Conservation (phyloP, 2,113 vertebrate species). For the Danio rerio region DNA sequence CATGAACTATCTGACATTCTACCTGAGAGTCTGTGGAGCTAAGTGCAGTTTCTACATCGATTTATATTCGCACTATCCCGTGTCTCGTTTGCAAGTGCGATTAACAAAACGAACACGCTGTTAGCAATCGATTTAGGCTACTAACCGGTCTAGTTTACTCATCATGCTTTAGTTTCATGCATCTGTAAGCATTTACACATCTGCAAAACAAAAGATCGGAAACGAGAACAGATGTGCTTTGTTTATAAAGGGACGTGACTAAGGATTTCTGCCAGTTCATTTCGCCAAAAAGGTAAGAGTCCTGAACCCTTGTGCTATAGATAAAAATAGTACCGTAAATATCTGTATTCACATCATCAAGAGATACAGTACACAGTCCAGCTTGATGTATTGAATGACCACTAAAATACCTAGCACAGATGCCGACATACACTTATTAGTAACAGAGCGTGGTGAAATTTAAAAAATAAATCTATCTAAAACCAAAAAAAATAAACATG, state of each 20-base stretch:
- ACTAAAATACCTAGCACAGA: slow-evolving; percentile 41
- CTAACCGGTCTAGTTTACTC: slow-evolving; percentile 23
- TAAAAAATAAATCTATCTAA: slow-evolving; percentile 55
- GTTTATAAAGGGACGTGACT: slow-evolving; percentile 30
- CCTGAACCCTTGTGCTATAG: slow-evolving; percentile 47
- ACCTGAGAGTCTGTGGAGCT: slow-evolving; percentile 74
- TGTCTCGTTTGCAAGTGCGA: slow-evolving; percentile 24
- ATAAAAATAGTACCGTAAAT: slow-evolving; percentile 50
- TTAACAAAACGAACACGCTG: slow-evolving; percentile 39
- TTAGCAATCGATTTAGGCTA: slow-evolving; percentile 30
- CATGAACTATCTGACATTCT: slow-evolving; percentile 70
- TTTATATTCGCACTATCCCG: slow-evolving; percentile 34
- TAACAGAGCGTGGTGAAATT: slow-evolving; percentile 66
- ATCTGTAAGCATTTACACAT: slow-evolving; percentile 21
- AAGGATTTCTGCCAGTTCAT: slow-evolving; percentile 25
- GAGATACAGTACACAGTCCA: slow-evolving; percentile 33
- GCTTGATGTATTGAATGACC: slow-evolving; percentile 43
- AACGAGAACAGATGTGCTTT: not conserved
- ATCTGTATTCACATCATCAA: slow-evolving; percentile 55
- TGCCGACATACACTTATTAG: slow-evolving; percentile 68
- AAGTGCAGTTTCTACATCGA: slow-evolving; percentile 66
- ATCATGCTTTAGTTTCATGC: slow-evolving; percentile 35
- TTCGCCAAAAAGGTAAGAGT: slow-evolving; percentile 21
- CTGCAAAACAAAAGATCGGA: slow-evolving; percentile 19
- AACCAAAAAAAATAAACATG: slow-evolving; percentile 61